Base-by-base conservation (phyloP, 1,140 invertebrate genomes). In the Alviniconcha marisindica region DNA sequence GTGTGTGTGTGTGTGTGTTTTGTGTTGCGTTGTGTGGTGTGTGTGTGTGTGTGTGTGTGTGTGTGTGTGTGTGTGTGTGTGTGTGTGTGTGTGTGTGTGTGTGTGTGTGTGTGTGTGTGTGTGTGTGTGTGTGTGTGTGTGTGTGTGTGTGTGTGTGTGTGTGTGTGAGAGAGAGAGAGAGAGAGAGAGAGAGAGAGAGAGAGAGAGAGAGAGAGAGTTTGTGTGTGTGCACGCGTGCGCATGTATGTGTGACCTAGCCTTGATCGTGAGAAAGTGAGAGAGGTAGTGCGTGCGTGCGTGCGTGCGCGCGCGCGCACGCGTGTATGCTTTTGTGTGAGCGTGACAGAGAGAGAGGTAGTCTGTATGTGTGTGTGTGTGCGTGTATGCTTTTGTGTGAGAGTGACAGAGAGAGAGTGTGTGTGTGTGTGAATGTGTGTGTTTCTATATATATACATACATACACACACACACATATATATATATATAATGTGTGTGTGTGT, bases 91-190 rank as follows among this genome's bases (percentile, higher is more conserved):
- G 60, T 31, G 60, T 66, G 60, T 31, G 60, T 31, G 28, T 66
- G 60, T 66, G 60, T 31, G 60, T 66, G 18, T 66, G 18, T 66
- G 60, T 51, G 48, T 51, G 48, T 51, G 48, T 51, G 48, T 51
- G 48, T 51, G 48, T 51, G 48, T 51, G 48, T 51, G 48, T 51
- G 48, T 51, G 48, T 51, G 48, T 51, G 48, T 51, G 48, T 51
- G 48, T 51, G 48, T 69, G 66, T 69, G 66, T 69, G 66, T 69
- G 66, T 69, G 66, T 69, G 66, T 38, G 66, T 69, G 66, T 69
- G 66, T 69, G 66, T 69, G 66, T 69, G n/a, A n/a, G n/a, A n/a
- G n/a, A n/a, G n/a, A n/a, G n/a, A n/a, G n/a, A n/a, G n/a, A n/a
- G n/a, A n/a, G n/a, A n/a, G n/a, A n/a, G n/a, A n/a, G n/a, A n/a